phyloP scores from a whole-genome alignment of 2,888 invertebrate genomes.

The Orthonychiurus folsomi region DNA sequence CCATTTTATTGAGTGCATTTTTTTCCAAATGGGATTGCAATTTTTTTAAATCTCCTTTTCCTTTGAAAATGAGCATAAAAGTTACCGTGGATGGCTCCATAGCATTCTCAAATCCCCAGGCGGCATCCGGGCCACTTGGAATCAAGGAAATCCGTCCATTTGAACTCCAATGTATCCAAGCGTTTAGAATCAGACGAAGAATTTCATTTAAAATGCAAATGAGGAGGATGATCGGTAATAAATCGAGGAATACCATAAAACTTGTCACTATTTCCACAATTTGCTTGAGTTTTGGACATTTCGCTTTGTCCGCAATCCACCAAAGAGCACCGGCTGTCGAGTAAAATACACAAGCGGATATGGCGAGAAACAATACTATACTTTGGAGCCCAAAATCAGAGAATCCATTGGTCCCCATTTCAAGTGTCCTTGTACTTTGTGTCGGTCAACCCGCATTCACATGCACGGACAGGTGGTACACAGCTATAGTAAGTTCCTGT shows the following conservation, averaged over 20 bases:
- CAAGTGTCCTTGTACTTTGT: too few species aligned
- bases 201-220: neutral
- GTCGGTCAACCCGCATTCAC: too few species aligned
- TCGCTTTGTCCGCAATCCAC: neutral
- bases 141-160: neutral
- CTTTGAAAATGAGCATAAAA: neutral
- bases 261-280: neutral
- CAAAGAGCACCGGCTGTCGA: too few species aligned
- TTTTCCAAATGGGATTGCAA: neutral
- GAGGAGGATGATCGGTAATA: neutral
- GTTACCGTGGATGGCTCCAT: neutral
- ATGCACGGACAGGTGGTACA: neutral
- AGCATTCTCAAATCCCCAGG: neutral
- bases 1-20: neutral
- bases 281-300: neutral
- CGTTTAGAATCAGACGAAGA: neutral
- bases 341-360: too few species aligned
- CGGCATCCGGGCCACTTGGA: neutral
- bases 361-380: too few species aligned
- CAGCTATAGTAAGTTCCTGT: neutral
- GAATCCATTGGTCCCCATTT: too few species aligned
- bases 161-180: neutral
- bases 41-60: neutral
- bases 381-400: too few species aligned
- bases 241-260: neutral